These are phyloP conservation scores for Nyctereutes procyonoides DNA, from an alignment of 2,113 vertebrate genomes.

Conservation along the genomic window DNA sequence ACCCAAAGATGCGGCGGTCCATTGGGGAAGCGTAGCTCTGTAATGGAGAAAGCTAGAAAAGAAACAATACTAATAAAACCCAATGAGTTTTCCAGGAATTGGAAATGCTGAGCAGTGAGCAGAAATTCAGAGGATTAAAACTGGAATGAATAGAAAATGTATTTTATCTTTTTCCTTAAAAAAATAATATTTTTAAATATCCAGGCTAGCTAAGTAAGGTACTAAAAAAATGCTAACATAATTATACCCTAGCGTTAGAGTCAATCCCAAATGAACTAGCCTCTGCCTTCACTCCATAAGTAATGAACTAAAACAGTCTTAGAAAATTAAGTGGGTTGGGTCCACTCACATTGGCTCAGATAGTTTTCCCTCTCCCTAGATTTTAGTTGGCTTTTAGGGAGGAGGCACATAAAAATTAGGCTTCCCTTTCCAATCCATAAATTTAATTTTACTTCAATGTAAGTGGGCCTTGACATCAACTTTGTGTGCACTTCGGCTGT, in stretches of 20 bases:
- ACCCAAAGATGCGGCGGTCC: constrained; percentile 16
- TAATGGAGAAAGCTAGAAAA: not conserved
- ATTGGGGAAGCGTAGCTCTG: not conserved
- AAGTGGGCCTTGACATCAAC: constrained; percentile 65
- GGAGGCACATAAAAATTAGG: constrained; percentile 18
- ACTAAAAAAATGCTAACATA: not conserved
- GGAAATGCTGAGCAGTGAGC: not conserved
- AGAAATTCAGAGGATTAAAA: constrained; percentile 47
- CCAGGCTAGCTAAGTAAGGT: not conserved
- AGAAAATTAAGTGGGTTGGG: not conserved
- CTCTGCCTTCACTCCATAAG: not conserved
- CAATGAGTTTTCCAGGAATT: constrained; percentile 48
- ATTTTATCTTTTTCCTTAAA: not conserved
- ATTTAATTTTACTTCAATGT: constrained; percentile 74
- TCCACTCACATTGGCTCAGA: not conserved
- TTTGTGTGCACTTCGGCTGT: constrained; percentile 61
- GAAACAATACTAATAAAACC: not conserved
- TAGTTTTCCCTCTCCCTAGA: not conserved
- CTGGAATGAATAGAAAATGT: not conserved
- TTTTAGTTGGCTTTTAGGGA: constrained; percentile 63
- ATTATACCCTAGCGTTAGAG: not conserved
- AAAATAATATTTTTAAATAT: not conserved
- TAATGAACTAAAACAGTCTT: not conserved
- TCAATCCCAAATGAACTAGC: not conserved
- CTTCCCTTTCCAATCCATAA: constrained; percentile 75